phyloP scores from a whole-genome alignment of 2,888 invertebrate species.

The Dascillus cervinus region DNA sequence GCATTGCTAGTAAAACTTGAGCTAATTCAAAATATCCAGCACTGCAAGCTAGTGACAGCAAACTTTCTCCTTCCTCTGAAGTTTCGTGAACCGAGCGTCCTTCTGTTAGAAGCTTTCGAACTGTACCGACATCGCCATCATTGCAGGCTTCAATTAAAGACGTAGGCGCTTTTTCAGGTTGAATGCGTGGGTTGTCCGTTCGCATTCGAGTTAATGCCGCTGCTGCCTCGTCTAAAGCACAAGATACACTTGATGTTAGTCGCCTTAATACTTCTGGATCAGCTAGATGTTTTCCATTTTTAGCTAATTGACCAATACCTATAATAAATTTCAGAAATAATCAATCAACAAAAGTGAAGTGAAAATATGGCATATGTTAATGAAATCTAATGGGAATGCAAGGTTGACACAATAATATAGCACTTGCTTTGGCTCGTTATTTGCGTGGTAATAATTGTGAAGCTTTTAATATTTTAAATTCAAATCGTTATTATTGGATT shows the following conservation, averaged over 20 bases:
- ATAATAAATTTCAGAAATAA: no score
- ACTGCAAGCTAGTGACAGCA: constrained; percentile 92
- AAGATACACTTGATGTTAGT: constrained; percentile 74
- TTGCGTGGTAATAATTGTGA: no score
- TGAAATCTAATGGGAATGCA: no score
- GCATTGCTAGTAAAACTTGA: constrained; percentile 93
- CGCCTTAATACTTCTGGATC: constrained; percentile 84
- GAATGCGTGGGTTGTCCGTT: constrained; percentile 58
- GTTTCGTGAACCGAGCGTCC: constrained; percentile 93
- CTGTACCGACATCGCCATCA: constrained; percentile 90
- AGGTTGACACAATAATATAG: no score
- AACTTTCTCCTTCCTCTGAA: constrained; percentile 94
- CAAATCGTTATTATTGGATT: no score
- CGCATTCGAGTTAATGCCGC: constrained; percentile 95
- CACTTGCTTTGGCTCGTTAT: no score
- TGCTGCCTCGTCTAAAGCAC: constrained; percentile 94
- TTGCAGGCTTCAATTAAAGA: constrained; percentile 89
- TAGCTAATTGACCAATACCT: constrained; percentile 77
- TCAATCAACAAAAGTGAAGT: no score
- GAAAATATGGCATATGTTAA: no score
- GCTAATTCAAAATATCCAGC: constrained; percentile 97
- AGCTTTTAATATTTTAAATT: no score
- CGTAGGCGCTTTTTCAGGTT: constrained; percentile 43
- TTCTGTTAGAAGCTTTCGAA: constrained; percentile 85
- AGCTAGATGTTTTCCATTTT: constrained; percentile 76